Evolutionary conservation across 2,888 invertebrate species (phyloP), one percentile per base, ranked within the genome.

Genomic region (Tanypteryx hageni): DNA sequence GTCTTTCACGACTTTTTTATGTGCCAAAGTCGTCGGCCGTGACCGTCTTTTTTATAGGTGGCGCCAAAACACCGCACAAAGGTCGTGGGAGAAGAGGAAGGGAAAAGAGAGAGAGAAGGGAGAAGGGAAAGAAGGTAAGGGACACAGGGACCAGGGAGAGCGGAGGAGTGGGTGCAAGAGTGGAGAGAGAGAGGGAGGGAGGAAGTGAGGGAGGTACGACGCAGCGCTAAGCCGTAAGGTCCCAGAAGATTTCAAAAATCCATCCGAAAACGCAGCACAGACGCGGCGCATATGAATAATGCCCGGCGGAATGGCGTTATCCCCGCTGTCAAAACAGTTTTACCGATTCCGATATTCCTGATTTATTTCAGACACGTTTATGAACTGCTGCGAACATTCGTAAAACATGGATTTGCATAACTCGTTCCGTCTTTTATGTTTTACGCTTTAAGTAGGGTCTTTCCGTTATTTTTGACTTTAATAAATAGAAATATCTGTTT

Each of bases 1-100:
- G 64, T 68, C 89, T 68, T 89, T 89, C 89, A 89, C 89, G 89
- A 89, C 89, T 89, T 89, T 89, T 89, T 89, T 89, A 89, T 89
- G 89, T 89, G 44, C 68, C 89, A 31, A 68, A 89, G 89, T 89
- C 89, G 89, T 89, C 64, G 68, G 89, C 89, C 64, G 64, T 89
- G 89, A 61, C 89, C 61, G 59, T 64, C 89, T 16, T 64, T 83
- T 89, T 89, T 89, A 89, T 89, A 89, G 89, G 61, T 89, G 89
- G 89, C 89, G 68, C 89, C 89, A 89, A 89, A 89, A 89, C 89
- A 68, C 44, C 44, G 89, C 31, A 61, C 89, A 89, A 89, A 89
- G 64, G 86, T 83, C 83, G 83, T 56, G 83, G 83, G 44, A 27
- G 57, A 57, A 56, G 14, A n/a, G 57, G 16, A 83, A 44, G 14